Evolutionary conservation across 2,888 invertebrate genomes (phyloP).

Genomic region (Trichopoda pennipes): DNA sequence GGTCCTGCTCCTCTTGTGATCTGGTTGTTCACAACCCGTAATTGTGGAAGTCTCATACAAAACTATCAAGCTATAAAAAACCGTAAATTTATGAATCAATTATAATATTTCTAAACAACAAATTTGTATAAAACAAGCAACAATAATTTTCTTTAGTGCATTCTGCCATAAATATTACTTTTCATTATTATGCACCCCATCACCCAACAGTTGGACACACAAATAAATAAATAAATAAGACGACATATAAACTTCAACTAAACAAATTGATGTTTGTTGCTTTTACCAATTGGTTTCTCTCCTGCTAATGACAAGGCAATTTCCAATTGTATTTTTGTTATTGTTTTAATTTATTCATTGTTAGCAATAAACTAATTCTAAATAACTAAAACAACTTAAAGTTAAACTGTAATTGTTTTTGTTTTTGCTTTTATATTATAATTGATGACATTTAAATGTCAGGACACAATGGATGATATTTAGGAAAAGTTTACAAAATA

Average conservation of each 20-base stretch:
- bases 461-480: constrained; percentile 35
- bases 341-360: constrained; percentile 71
- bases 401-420: constrained; percentile 27
- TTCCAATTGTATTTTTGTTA: constrained; percentile 65
- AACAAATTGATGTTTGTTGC: constrained; percentile 42
- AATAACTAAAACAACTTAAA: constrained; percentile 55
- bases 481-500: constrained; percentile 5
- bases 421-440: constrained; percentile 24
- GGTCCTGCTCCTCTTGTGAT: no score
- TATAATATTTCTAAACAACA: no score
- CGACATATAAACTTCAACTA: neutral
- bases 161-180: neutral
- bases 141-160: constrained; percentile 40
- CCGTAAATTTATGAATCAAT: no score
- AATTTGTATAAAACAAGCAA: neutral
- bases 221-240: neutral
- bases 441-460: constrained; percentile 66
- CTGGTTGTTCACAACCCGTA: no score
- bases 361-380: constrained; percentile 70
- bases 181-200: constrained; percentile 74
- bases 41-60: no score
- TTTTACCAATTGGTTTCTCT: constrained; percentile 72
- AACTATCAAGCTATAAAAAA: no score
- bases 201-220: constrained; percentile 49
- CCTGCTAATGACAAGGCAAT: constrained; percentile 56